Evolutionary conservation across 2,888 invertebrate genomes (phyloP).

Genomic region (Clusia tigrina): DNA sequence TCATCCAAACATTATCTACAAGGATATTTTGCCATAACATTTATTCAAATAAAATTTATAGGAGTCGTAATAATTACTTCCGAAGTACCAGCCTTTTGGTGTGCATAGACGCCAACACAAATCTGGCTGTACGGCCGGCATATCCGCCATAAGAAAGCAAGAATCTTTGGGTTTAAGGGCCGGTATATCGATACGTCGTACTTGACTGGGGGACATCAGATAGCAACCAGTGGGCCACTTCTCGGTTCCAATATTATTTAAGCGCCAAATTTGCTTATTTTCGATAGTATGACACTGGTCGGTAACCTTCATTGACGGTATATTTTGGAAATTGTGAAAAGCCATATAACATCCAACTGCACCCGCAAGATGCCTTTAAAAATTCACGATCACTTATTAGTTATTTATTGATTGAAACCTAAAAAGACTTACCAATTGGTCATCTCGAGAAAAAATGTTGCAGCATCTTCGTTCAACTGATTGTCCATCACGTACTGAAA

Average conservation of each 20-base stretch:
- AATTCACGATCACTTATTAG: no score
- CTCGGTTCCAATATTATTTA: conserved; percentile 87
- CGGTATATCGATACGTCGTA: conserved; percentile 65
- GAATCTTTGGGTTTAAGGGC: conserved; percentile 79
- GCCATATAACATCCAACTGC: conserved; percentile 97
- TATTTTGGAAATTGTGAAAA: conserved; percentile 75
- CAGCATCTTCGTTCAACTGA: conserved; percentile 75
- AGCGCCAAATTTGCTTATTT: conserved; percentile 80
- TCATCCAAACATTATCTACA: conserved; percentile 66
- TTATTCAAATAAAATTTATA: background rate
- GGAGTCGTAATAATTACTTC: conserved; percentile 72
- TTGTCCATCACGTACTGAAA: conserved; percentile 88
- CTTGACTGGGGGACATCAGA: conserved; percentile 71
- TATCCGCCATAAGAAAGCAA: conserved; percentile 77
- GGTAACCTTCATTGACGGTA: conserved; percentile 80
- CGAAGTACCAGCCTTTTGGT: conserved; percentile 87
- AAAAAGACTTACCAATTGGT: conserved; percentile 89
- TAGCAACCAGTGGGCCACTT: conserved; percentile 88
- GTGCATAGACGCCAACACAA: conserved; percentile 92
- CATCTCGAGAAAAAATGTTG: conserved; percentile 93
- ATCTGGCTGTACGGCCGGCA: conserved; percentile 77
- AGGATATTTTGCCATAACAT: conserved; percentile 15
- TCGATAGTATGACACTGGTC: conserved; percentile 59
- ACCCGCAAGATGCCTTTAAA: conserved; percentile 86
- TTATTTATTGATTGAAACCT: no score